Percentiles rank a stretch among this genome's conserved stretches.
phyloP scores from a whole-genome alignment of 2,797 vertebrate genomes.

The Champsocephalus esox region DNA sequence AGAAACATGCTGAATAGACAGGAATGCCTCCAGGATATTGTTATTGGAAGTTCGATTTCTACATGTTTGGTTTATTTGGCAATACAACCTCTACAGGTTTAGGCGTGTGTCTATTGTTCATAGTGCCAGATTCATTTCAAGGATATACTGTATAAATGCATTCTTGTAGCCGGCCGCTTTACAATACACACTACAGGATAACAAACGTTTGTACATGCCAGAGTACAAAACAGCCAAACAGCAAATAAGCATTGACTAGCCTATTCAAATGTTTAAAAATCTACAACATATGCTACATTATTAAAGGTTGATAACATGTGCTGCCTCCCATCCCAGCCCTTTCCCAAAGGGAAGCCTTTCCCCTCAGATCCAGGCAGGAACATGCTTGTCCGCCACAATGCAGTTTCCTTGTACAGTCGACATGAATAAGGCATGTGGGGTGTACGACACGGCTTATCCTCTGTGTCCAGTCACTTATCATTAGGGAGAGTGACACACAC shows the following conservation, averaged over 20 bases:
- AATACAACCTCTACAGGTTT: constrained; percentile 4
- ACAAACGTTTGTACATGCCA: constrained; percentile 24
- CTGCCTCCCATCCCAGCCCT: background rate
- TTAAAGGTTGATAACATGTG: constrained; percentile 29
- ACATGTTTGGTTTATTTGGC: background rate
- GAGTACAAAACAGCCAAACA: constrained; percentile 7
- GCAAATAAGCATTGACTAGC: constrained; percentile 11
- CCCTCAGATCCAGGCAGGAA: constrained; percentile 31
- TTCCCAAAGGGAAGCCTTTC: constrained; percentile 33
- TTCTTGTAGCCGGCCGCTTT: background rate
- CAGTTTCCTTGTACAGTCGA: constrained; percentile 71
- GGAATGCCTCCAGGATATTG: too few species aligned
- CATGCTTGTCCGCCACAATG: constrained; percentile 50
- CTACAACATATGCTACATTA: constrained; percentile 31
- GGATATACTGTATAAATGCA: background rate
- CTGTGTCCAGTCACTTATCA: constrained; percentile 80
- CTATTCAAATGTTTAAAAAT: constrained; percentile 23
- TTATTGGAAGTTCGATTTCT: background rate
- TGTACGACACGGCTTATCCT: constrained; percentile 68
- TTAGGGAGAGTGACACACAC: constrained; percentile 73
- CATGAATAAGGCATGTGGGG: constrained; percentile 78
- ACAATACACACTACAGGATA: background rate
- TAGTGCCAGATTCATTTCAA: background rate
- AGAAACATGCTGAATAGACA: too few species aligned
- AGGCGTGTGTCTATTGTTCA: background rate